phyloP scores from a whole-genome alignment of 1,140 invertebrate species.

The Magallana gigas region DNA sequence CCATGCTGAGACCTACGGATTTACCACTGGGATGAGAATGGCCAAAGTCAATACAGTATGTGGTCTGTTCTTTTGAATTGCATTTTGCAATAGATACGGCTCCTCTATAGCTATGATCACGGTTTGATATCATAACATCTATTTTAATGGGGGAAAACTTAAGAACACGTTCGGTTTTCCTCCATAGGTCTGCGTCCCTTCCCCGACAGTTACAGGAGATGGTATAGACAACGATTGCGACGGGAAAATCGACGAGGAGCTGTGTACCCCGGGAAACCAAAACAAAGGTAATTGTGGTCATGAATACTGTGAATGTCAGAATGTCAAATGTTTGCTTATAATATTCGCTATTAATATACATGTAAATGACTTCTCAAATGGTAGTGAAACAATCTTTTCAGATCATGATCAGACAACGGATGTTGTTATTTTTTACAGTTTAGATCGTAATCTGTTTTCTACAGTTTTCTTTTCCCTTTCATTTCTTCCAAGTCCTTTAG shows the following conservation, averaged over 20 bases:
- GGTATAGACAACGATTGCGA: conserved; percentile 56
- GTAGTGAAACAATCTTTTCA: no score
- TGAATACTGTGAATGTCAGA: no score
- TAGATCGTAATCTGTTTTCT: no score
- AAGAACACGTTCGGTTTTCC: not conserved
- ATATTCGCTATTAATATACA: no score
- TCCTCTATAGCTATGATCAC: no score
- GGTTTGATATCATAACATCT: not conserved
- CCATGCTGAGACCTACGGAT: conserved; percentile 55
- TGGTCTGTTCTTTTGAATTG: not conserved
- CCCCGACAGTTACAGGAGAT: conserved; percentile 41
- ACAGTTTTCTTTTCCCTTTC: no score
- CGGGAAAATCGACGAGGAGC: conserved; percentile 51
- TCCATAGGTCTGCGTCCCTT: conserved; percentile 39
- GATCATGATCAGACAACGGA: no score
- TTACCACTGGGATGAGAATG: conserved; percentile 57
- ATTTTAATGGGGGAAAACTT: not conserved
- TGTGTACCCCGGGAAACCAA: conserved; percentile 45
- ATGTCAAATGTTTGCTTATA: no score
- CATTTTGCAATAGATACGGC: not conserved
- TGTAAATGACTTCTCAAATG: no score
- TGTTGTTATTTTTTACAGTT: no score
- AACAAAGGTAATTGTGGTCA: not conserved
- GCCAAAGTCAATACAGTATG: conserved; percentile 54
- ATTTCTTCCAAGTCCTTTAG: no score